phyloP scores from a whole-genome alignment of 2,888 invertebrate species.

The Mellilla xanthometata region DNA sequence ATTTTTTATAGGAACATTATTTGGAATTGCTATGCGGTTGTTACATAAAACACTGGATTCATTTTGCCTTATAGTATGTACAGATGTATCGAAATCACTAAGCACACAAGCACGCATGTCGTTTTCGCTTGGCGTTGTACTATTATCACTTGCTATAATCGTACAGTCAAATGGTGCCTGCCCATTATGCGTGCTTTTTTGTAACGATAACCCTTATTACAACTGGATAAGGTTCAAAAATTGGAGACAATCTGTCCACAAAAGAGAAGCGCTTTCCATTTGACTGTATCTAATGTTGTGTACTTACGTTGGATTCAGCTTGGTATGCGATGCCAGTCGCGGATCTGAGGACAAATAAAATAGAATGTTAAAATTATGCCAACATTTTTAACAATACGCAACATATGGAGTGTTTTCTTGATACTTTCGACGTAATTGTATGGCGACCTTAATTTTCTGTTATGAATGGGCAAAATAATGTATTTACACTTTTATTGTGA shows the following conservation, averaged over 20 bases:
- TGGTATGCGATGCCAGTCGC: constrained; percentile 28
- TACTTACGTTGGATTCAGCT: constrained; percentile 45
- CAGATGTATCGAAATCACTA: constrained; percentile 9
- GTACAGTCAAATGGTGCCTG: constrained; percentile 20
- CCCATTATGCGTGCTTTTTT: constrained; percentile 8
- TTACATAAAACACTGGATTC: background rate
- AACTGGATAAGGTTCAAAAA: constrained; percentile 7
- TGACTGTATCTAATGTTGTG: constrained; percentile 20
- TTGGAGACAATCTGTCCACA: constrained; percentile 4
- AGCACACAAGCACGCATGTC: constrained; percentile 11
- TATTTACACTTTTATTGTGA: too few relatives aligned
- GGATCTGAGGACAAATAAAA: constrained; percentile 43
- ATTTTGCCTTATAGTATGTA: background rate
- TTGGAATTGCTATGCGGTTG: background rate
- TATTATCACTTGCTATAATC: constrained; percentile 22
- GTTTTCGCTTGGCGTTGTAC: constrained; percentile 12
- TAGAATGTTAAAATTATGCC: constrained; percentile 16
- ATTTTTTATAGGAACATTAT: background rate
- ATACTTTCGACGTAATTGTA: too few relatives aligned
- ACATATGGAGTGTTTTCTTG: too few relatives aligned
- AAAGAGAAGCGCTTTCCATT: constrained; percentile 14
- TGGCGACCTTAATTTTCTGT: too few relatives aligned
- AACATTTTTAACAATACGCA: background rate
- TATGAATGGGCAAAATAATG: too few relatives aligned
- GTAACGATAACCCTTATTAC: constrained; percentile 5